Base-by-base conservation (phyloP, 2,888 invertebrate species). In the Diadromus collaris region DNA sequence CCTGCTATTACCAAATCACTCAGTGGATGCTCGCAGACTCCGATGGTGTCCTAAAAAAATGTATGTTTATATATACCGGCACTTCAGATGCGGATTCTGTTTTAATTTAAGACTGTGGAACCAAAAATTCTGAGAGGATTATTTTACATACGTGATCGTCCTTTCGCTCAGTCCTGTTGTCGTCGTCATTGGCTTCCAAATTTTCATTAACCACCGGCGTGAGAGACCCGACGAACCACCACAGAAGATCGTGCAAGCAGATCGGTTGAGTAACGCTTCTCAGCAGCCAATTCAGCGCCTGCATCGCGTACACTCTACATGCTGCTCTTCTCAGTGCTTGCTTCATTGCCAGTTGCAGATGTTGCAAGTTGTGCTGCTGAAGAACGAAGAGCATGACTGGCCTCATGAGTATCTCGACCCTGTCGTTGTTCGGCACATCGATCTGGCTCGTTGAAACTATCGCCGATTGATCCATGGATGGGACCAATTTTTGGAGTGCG, bases 271-370 rank as follows among this genome's bases (percentile, higher is more conserved):
- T 97, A 0, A 98, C 96, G 69, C 96, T 97, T 68, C 97, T 94
- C 60, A 99, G 91, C 27, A 99, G 91, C 99, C 99, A 99, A 90
- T 98, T 98, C 84, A 99, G 92, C 0, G 98, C 98, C 94, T 98
- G 97, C 93, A 98, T 95, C 1, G 97, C 96, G 91, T 96, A 95
- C 85, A 98, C 96, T 79, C 97, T 91, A 87, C 97, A 94, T 44
- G 95, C 95, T 65, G 96, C 95, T 74, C 95, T 94, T 32, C 96
- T 92, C 1, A 99, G 92, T 1, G 98, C 96, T 78, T 97, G 96
- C 81, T 96, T 96, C 95, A 99, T 97, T 54, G 97, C 96, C 78
- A 96, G 93, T 81, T 96, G 95, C 64, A 98, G 92, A 0, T 95
- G 94, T 34, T 96, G 96, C 56, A 99, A 92, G 89, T 98, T 97